These are phyloP conservation scores for Selene dorsalis DNA, from an alignment of 2,797 vertebrate species.

Conservation along the genomic window DNA sequence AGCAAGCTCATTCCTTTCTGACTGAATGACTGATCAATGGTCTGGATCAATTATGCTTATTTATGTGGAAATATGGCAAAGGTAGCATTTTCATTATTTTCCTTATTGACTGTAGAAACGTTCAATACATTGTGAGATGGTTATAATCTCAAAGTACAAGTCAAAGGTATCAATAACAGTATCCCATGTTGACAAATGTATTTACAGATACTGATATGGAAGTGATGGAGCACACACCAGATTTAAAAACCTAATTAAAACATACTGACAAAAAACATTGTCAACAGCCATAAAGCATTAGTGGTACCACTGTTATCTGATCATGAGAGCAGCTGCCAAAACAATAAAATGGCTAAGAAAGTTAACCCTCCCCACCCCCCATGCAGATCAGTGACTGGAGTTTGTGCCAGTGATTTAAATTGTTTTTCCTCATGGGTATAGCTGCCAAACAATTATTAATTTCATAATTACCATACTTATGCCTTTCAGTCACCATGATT, in stretches of 20 bases:
- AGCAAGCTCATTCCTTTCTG: not conserved
- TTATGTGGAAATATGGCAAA: not conserved
- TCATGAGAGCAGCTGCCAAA: slow-evolving; percentile 41
- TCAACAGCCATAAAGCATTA: slow-evolving; percentile 7
- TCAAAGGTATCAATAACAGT: not conserved
- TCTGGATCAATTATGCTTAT: not conserved
- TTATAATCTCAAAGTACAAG: not conserved
- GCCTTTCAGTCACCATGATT: slow-evolving; percentile 27
- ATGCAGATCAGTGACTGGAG: slow-evolving; percentile 23
- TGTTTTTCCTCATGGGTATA: slow-evolving; percentile 27
- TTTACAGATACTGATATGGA: not conserved
- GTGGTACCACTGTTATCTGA: slow-evolving; percentile 16
- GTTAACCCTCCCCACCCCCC: slow-evolving; percentile 45
- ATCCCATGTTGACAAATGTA: not conserved
- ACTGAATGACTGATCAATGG: not conserved
- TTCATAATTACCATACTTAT: slow-evolving; percentile 46
- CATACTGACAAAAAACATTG: slow-evolving; percentile 21
- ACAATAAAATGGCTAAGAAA: slow-evolving; percentile 48
- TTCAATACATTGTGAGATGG: not conserved
- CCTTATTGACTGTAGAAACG: not conserved
- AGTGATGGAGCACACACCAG: not conserved
- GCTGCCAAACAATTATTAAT: slow-evolving; percentile 52
- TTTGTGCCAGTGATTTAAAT: slow-evolving; percentile 54
- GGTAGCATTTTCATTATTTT: not conserved
- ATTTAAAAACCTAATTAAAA: slow-evolving; percentile 36